Percentiles rank a stretch among this genome's conserved stretches.
Conservation (phyloP, 2,113 vertebrate species). For the Xerus inauris region DNA sequence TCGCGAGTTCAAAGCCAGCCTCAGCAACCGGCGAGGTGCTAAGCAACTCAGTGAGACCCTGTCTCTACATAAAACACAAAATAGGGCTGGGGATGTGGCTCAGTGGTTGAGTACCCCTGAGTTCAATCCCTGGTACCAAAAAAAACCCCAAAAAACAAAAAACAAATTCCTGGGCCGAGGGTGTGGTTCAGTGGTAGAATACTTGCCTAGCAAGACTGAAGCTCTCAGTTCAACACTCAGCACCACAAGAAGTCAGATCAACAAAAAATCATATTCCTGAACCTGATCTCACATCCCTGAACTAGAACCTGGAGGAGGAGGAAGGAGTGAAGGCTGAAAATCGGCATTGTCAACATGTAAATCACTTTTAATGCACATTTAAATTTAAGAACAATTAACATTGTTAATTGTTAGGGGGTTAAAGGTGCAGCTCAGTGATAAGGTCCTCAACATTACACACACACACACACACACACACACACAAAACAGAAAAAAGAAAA, state of each 20-base stretch:
- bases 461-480: not conserved
- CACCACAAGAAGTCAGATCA: not conserved
- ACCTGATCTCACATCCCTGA: not conserved
- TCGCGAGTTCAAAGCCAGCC: too few relatives aligned
- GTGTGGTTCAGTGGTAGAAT: not conserved
- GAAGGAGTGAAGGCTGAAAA: not conserved
- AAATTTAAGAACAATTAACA: not conserved
- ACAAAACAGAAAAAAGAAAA: not conserved
- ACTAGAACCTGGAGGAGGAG: not conserved
- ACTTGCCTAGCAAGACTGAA: not conserved
- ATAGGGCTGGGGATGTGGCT: too few relatives aligned
- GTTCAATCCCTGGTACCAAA: too few relatives aligned
- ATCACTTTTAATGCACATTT: not conserved
- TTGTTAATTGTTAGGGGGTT: not conserved
- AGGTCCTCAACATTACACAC: too few relatives aligned
- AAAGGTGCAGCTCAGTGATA: not conserved
- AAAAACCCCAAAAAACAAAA: too few relatives aligned
- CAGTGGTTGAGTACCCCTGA: too few relatives aligned
- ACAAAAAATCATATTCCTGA: not conserved
- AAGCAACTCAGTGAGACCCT: too few relatives aligned
- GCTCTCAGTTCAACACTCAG: too few relatives aligned
- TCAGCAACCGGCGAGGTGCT: too few relatives aligned
- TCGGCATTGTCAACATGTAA: slow-evolving; percentile 4
- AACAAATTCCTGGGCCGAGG: not conserved
- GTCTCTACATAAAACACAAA: too few relatives aligned